Percentiles rank a stretch among this genome's conserved stretches.
These are phyloP conservation scores for pig (Sus scrofa) DNA, from an alignment of 2,113 vertebrate species.

Conservation along the genomic window T2T-Sscrofa CM000822.6:26712501-26713000, in stretches of 20 bases:
- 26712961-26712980: constrained; percentile 81
- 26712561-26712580: not conserved
- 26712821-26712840: constrained; percentile 54
- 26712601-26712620: constrained; percentile 59
- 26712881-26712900: constrained; percentile 6
- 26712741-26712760: constrained; percentile 68
- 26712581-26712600: not conserved
- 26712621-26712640: constrained; percentile 68
- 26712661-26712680: constrained; percentile 77
- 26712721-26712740: constrained; percentile 64
- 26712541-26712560: not conserved
- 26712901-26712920: constrained; percentile 17
- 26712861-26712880: constrained; percentile 59
- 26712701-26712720: constrained; percentile 79
- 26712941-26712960: constrained; percentile 69
- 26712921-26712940: constrained; percentile 5
- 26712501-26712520: not conserved
- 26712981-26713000: not conserved
- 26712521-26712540: not conserved
- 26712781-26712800: constrained; percentile 52
- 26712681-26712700: constrained; percentile 83
- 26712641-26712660: constrained; percentile 72
- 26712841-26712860: not conserved
- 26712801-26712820: constrained; percentile 51
- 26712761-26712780: constrained; percentile 50